Conservation (phyloP, 2,888 invertebrate genomes). For the Iphiclides podalirius region DNA sequence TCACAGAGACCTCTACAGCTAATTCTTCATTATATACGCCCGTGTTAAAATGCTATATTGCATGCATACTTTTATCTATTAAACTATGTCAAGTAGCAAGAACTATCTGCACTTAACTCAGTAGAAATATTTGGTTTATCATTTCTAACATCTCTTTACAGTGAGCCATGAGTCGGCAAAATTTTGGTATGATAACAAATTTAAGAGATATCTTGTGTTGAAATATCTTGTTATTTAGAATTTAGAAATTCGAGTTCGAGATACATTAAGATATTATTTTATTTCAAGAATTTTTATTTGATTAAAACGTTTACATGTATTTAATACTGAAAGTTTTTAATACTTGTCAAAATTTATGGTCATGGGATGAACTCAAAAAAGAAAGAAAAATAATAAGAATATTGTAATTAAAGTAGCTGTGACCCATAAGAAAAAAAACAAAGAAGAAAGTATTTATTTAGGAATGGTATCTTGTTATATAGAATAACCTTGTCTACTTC, state of each 20-base stretch:
- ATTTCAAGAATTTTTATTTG: not conserved
- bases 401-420: too few species aligned
- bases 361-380: too few species aligned
- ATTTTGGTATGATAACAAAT: not conserved
- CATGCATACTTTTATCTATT: constrained; percentile 16
- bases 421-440: too few species aligned
- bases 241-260: not conserved
- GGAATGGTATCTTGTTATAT: too few species aligned
- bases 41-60: not conserved
- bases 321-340: too few species aligned
- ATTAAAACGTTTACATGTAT: too few species aligned
- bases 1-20: too few species aligned
- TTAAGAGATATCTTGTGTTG: not conserved
- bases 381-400: too few species aligned
- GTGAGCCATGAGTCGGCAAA: constrained; percentile 5
- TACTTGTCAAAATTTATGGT: too few species aligned
- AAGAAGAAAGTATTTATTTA: too few species aligned
- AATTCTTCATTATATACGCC: not conserved
- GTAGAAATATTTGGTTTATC: constrained; percentile 23
- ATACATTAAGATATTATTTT: not conserved
- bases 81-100: constrained; percentile 22
- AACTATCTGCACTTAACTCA: constrained; percentile 20
- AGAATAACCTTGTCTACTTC: too few species aligned
- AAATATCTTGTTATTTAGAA: not conserved
- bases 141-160: constrained; percentile 14